These are phyloP conservation scores for Drosophila parthenogenetica DNA, from an alignment of 2,888 invertebrate species.

Conservation along the genomic window DNA sequence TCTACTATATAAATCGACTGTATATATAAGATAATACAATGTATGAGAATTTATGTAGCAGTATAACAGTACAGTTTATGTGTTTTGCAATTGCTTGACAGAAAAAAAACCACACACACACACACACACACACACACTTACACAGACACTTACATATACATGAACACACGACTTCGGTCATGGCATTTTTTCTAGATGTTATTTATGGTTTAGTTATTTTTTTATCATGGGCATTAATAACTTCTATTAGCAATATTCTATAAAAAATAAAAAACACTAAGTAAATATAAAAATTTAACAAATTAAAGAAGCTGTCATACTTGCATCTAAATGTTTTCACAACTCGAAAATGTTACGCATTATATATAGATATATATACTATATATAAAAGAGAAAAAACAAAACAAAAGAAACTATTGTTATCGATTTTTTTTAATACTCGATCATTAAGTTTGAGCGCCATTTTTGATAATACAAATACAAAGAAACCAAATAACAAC, in stretches of 20 bases:
- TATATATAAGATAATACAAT: constrained; percentile 64
- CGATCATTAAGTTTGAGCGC: constrained; percentile 73
- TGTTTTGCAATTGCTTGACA: constrained; percentile 66
- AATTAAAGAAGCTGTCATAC: constrained; percentile 55
- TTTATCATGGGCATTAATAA: constrained; percentile 43
- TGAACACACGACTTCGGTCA: constrained; percentile 50
- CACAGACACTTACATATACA: constrained; percentile 13
- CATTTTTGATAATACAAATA: constrained; percentile 57
- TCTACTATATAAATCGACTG: constrained; percentile 74
- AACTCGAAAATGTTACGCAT: constrained; percentile 45
- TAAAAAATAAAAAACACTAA: constrained; percentile 20
- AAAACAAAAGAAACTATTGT: constrained; percentile 52
- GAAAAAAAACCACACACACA: constrained; percentile 22
- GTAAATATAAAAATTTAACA: constrained; percentile 9
- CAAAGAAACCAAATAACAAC: constrained; percentile 31
- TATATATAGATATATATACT: constrained; percentile 7
- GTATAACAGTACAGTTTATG: constrained; percentile 66
- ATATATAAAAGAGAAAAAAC: constrained; percentile 25
- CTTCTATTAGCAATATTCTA: constrained; percentile 76
- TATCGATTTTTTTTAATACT: constrained; percentile 57
- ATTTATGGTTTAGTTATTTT: constrained; percentile 19
- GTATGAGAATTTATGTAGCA: constrained; percentile 56
- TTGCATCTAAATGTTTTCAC: constrained; percentile 70
- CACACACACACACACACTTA: constrained; percentile 19
- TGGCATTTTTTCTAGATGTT: constrained; percentile 45